These are phyloP conservation scores for Manacus vitellinus DNA, from an alignment of 2,113 vertebrate species.

Conservation along the genomic window DNA sequence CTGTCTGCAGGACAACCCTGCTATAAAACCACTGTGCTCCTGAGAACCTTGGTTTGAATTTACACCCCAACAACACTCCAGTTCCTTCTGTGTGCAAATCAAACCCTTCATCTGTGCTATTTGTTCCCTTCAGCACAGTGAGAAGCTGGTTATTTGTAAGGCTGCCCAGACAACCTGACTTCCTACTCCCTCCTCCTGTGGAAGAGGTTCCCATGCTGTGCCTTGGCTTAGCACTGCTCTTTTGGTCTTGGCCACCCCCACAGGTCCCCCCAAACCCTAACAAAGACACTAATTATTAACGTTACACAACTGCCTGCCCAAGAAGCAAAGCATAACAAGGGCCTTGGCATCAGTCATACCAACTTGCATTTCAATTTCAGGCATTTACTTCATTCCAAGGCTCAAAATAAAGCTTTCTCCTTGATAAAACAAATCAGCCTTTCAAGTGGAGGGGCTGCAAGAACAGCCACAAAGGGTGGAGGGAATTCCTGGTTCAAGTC, in stretches of 20 bases:
- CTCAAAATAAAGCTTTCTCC: neutral
- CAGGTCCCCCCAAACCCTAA: neutral
- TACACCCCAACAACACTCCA: neutral
- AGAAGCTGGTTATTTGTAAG: neutral
- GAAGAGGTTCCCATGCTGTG: neutral
- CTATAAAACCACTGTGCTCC: neutral
- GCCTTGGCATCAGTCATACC: neutral
- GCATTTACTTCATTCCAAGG: neutral
- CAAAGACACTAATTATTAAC: neutral
- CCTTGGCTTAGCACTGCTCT: neutral
- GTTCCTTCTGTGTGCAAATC: neutral
- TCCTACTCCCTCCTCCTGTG: neutral
- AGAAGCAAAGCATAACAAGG: neutral
- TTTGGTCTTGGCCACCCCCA: neutral
- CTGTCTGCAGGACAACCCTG: fast-evolving
- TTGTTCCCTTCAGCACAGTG: neutral
- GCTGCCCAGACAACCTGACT: neutral
- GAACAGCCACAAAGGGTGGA: neutral
- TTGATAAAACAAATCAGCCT: neutral
- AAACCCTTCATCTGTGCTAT: neutral
- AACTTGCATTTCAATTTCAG: neutral
- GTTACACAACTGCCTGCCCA: neutral
- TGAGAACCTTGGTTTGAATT: neutral
- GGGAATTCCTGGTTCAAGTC: neutral
- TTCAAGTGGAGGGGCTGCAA: neutral